Evolutionary conservation across 2,797 vertebrate genomes (phyloP), one percentile per base, ranked within the genome.

Genomic region (Rhinoraja longicauda): DNA sequence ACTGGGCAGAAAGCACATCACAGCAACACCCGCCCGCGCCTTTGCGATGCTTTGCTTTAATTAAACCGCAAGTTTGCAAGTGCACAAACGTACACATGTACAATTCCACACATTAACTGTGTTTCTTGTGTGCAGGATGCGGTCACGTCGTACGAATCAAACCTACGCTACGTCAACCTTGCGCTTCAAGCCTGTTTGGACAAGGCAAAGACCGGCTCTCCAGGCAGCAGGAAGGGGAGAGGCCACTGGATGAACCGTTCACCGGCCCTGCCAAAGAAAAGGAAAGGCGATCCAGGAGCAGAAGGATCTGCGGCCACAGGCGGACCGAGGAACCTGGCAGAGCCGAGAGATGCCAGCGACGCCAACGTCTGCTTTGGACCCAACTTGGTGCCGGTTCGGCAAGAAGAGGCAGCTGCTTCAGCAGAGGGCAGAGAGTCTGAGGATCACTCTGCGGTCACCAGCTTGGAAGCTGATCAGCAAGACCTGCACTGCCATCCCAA

Each of bases 121-220:
- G 2, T 81, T 32, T 93, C 73, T 24, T 73, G 17, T 73, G 92
- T 93, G 93, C 95, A 99, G 98, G 97, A 95, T 78, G 96, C 96
- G 92, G 96, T 96, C 86, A 95, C 96, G 6, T 97, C 97, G 93
- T 97, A 99, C 93, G 95, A 96, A 93, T 96, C 97, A 93, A 99
- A 99, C 95, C 97, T 98, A 95, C 95, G 93, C 93, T 98, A 97
- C 93, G 93, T 99, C 94, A 99, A 97, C 94, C 94, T 97, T 94
- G 98, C 99, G 0, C 93, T 98, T 91, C 94, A 94, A 93, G 96
- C 96, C 0, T 97, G 96, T 86, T 93, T 95, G 91, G 93, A 94
- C 15, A 96, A 95, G 93, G 94, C 92, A 36, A 94, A 94, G 57
- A 57, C 53, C 13, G 70, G 4, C 13, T 93, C 62, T 1, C 7